Base-by-base conservation (phyloP, 2,888 invertebrate genomes). In the Scaptomyza reducta region DNA sequence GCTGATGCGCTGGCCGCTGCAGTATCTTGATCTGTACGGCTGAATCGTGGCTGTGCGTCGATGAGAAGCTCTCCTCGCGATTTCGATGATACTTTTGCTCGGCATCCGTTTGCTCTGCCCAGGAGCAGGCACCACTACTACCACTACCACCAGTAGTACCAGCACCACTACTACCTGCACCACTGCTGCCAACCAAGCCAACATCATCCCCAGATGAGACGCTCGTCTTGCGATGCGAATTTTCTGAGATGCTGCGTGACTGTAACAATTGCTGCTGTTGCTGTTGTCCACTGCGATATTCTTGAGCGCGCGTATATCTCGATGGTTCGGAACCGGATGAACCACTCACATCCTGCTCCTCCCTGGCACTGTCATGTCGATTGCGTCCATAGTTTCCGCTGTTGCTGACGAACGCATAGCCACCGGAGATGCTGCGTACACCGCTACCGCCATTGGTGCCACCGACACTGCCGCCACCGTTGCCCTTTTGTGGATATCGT, bases 21-120 rank as follows among this genome's bases (percentile, higher is more conserved):
- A 92, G 72, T 58, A 92, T 92, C 68, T 92, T 91, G 0, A 92
- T 91, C 59, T 91, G 91, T 64, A 90, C 89, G 14, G 90, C 84
- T 41, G 91, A 90, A 42, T 91, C 91, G 31, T 91, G 91, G 49
- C 90, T 90, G 46, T 91, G 91, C 29, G 88, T 88, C 2, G 90
- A 89, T 2, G 90, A 91, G 64, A 90, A 90, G 54, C 91, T 91
- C 56, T 91, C 91, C 29, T 90, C 89, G n/a, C 91, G 88, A 50
- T 89, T 89, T 0, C 91, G 79, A 47, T 81, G 87, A 41, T 81
- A 83, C 62, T 91, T 90, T 54, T 90, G 77, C 40, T 91, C 91
- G 1, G 90, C 88, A 68, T 91, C 92, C 4, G 91, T 91, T 77
- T 92, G 92, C 74, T 93, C 93, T 0, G 93, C 92, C 93, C 93